Base-by-base conservation (phyloP, 2,888 invertebrate genomes). In the Hyposoter dolosus region DNA sequence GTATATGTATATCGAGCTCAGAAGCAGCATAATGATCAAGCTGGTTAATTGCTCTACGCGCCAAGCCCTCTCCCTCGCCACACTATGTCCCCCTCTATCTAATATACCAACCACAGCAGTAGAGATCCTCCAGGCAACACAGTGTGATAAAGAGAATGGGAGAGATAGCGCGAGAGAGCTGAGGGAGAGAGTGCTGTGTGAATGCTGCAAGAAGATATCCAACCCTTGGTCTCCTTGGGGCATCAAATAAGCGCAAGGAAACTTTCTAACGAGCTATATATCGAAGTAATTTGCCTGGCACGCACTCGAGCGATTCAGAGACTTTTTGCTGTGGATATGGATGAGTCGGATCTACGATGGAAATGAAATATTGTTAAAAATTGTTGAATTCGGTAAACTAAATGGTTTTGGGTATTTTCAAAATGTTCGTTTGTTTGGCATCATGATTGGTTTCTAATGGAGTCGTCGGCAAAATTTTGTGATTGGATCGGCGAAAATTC, bases 41-140 rank as follows among this genome's bases (percentile, higher is more conserved):
- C 82, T 82, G 78, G 85, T 82, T 85, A 82, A 85, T 85, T 85
- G 85, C 82, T 74, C 82, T 68, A 75, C 78, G 82, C 74, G 75
- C 66, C 78, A 40, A 63, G 53, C 77, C 65, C 63, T 71, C 71
- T 71, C 71, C 63, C 80, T 80, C 66, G 71, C 65, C 84, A 65
- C 17, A 12, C 63, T 40, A 47, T 82, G 74, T 78, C 82, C 72
- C 47, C 74, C 78, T 82, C 74, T 69, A 75, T 82, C 72, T 78
- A 50, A 77, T 56, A 69, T 68, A 74, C 65, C 53, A 74, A 78
- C 74, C 68, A 82, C 68, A 68, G 28, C 3, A n/a, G 66, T 56
- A 50, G 47, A 66, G 72, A 83, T 71, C 65, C 65, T 78, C 66
- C 47, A 53, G 71, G 40, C 6, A 68, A 53, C 19, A 53, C n/a